Evolutionary conservation across 2,797 vertebrate species (phyloP).

Genomic region (Atherinosoma microstoma): DNA sequence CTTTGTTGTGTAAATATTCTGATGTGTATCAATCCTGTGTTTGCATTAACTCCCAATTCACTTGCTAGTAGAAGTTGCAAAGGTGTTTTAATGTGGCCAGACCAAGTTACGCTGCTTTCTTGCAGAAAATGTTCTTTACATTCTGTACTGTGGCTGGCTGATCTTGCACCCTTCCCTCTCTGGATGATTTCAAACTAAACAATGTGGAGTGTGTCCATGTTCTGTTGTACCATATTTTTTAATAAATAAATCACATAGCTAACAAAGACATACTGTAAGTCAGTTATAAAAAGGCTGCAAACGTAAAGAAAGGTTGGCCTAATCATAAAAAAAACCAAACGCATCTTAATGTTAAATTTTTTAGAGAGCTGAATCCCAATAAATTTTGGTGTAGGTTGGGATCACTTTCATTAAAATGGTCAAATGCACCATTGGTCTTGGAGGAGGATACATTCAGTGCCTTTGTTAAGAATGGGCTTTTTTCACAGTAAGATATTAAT

Average conservation of each 20-base stretch:
- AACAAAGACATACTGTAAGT: neutral
- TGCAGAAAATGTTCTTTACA: slow-evolving; percentile 21
- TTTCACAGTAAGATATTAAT: neutral
- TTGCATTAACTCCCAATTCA: slow-evolving; percentile 12
- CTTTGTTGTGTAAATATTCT: slow-evolving; percentile 20
- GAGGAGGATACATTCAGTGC: neutral
- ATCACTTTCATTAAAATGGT: neutral
- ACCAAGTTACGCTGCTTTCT: slow-evolving; percentile 1
- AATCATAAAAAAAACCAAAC: too few species aligned
- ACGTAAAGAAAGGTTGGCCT: neutral
- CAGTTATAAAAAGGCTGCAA: neutral
- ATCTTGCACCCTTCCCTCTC: neutral
- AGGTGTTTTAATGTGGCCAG: neutral
- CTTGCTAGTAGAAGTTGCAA: slow-evolving; percentile 17
- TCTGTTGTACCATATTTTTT: neutral
- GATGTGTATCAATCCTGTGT: slow-evolving; percentile 16
- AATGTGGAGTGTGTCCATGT: neutral
- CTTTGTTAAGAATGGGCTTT: neutral
- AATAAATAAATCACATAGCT: neutral
- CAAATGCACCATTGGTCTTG: neutral
- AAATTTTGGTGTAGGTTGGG: neutral
- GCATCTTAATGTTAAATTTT: too few species aligned
- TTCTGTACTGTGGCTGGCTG: neutral
- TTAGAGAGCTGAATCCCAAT: neutral
- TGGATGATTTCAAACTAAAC: neutral